A percentile compares a stretch with the other conserved stretches of the same genome.
These are phyloP conservation scores for Volucella zonaria DNA, from an alignment of 2,888 invertebrate genomes.

Conservation along the genomic window DNA sequence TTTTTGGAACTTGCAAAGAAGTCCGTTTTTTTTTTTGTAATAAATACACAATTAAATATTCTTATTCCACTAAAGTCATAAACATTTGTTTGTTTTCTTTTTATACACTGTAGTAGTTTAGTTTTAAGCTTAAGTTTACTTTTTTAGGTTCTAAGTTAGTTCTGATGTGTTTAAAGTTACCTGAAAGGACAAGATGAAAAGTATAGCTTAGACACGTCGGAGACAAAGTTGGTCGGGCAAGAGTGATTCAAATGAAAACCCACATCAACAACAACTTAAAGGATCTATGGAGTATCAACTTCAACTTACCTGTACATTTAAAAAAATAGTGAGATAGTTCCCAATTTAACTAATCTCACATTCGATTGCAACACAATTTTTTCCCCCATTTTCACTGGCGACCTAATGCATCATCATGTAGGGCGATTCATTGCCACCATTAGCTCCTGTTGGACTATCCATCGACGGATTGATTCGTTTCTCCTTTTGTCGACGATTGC, in stretches of 20 bases:
- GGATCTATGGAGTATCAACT: too few relatives aligned
- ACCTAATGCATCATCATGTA: constrained; percentile 80
- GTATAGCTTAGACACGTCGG: not conserved
- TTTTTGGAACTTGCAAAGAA: not conserved
- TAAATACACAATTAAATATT: constrained; percentile 55
- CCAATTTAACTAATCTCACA: constrained; percentile 34
- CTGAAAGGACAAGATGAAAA: constrained; percentile 17
- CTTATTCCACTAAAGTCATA: constrained; percentile 52
- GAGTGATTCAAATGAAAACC: too few relatives aligned
- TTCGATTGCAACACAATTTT: constrained; percentile 75
- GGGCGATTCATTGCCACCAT: constrained; percentile 81
- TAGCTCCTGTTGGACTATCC: constrained; percentile 87
- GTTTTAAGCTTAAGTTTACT: not conserved
- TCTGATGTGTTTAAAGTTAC: constrained; percentile 72
- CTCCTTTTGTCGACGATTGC: constrained; percentile 97
- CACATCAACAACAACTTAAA: not conserved
- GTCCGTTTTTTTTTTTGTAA: constrained; percentile 10
- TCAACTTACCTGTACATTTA: constrained; percentile 69
- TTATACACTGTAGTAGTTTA: constrained; percentile 43
- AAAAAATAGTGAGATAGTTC: constrained; percentile 53
- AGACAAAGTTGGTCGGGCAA: too few relatives aligned
- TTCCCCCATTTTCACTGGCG: not conserved
- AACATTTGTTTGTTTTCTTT: constrained; percentile 50
- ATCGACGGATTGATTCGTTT: constrained; percentile 96
- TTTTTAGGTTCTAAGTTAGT: constrained; percentile 52